Evolutionary conservation across 2,888 invertebrate genomes (phyloP).

Genomic region (Frankliniella intonsa): DNA sequence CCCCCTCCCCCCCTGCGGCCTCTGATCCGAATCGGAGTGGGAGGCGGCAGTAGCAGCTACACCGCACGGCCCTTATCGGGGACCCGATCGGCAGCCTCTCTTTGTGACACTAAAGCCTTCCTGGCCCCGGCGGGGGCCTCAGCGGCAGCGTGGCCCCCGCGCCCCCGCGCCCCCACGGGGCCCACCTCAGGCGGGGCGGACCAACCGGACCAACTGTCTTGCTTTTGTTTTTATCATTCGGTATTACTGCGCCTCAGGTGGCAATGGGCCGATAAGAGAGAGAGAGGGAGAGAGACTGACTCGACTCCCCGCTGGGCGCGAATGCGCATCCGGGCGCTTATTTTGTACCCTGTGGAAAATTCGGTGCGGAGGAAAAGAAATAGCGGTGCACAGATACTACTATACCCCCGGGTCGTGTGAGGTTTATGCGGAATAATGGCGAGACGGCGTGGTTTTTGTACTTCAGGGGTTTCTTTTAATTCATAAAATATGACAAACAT

Average conservation of each 20-base stretch:
- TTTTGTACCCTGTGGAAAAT: background rate
- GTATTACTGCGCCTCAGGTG: conserved; percentile 24
- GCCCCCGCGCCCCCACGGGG: background rate
- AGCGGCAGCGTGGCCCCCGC: background rate
- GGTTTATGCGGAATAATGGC: background rate
- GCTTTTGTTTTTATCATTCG: conserved; percentile 19
- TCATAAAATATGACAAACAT: conserved; percentile 23
- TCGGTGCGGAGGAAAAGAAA: background rate
- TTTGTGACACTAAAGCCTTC: conserved; percentile 22
- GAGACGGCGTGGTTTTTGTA: background rate
- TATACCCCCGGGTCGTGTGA: background rate
- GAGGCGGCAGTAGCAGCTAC: background rate
- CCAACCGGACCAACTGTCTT: background rate
- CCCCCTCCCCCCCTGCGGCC: background rate
- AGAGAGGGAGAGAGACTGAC: background rate
- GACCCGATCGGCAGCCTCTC: conserved; percentile 7
- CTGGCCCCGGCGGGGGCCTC: background rate
- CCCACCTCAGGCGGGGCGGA: background rate
- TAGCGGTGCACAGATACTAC: background rate
- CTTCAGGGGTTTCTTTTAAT: background rate
- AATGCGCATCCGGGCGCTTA: background rate
- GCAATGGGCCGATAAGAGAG: background rate
- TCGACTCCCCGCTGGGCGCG: background rate
- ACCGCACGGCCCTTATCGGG: background rate
- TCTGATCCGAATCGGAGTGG: conserved; percentile 11